phyloP scores from a whole-genome alignment of 2,888 invertebrate genomes.

The Volucella bombylans region DNA sequence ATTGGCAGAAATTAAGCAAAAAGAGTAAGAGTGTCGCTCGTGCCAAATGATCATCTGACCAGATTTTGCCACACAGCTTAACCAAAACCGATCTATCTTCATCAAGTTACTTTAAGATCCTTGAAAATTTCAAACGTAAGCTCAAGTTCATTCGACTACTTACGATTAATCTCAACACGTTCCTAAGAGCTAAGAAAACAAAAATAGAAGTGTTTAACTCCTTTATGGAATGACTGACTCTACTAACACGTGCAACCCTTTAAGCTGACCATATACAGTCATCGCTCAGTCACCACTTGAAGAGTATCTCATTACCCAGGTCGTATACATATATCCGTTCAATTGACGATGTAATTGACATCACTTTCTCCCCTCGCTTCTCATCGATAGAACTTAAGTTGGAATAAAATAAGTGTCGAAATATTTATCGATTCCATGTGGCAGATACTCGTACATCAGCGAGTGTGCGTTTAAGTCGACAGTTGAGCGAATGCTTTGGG shows the following conservation, averaged over 20 bases:
- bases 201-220: neutral
- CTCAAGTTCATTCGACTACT: no score
- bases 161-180: no score
- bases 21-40: no score
- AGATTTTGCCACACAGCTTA: no score
- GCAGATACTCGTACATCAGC: neutral
- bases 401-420: conserved; percentile 21
- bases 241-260: neutral
- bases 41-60: no score
- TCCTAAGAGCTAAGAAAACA: no score
- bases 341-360: conserved; percentile 62
- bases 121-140: no score
- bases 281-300: no score
- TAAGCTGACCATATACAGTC: neutral
- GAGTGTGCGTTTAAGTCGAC: conserved; percentile 16
- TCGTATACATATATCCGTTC: conserved; percentile 24
- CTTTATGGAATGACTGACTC: neutral
- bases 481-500: conserved; percentile 15
- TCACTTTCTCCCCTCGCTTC: conserved; percentile 43
- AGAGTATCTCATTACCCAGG: conserved; percentile 15
- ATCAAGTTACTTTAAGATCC: no score
- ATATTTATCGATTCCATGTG: conserved; percentile 17
- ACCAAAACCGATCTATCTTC: no score
- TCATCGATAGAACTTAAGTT: conserved; percentile 31
- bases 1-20: no score